phyloP scores from a whole-genome alignment of 2,797 vertebrate genomes.

The Urophycis tenuis region DNA sequence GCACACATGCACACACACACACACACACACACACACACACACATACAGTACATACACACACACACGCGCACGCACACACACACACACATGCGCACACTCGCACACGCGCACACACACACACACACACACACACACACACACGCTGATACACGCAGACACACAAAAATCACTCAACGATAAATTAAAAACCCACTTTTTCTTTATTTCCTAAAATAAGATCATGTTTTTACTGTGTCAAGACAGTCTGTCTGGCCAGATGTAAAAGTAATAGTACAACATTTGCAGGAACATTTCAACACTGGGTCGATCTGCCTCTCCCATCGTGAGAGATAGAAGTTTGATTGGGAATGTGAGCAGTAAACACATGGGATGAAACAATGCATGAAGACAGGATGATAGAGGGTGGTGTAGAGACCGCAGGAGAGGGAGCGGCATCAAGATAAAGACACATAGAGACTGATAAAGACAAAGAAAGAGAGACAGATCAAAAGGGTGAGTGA shows the following conservation, averaged over 20 bases:
- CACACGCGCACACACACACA: too few relatives aligned
- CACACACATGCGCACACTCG: not conserved
- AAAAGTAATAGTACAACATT: constrained; percentile 50
- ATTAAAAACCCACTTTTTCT: constrained; percentile 49
- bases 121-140: too few relatives aligned
- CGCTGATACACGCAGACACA: not conserved
- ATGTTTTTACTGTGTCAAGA: constrained; percentile 51
- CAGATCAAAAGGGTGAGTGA: too few relatives aligned
- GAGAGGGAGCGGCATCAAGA: not conserved
- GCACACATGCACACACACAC: not conserved
- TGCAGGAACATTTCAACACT: constrained; percentile 39
- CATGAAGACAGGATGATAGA: not conserved
- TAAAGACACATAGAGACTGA: not conserved
- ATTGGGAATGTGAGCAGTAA: constrained; percentile 20
- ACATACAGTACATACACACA: not conserved
- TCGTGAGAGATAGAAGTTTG: constrained; percentile 11
- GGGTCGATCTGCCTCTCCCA: constrained; percentile 26
- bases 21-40: not conserved
- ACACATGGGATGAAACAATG: constrained; percentile 12
- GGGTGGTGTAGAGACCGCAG: too few relatives aligned
- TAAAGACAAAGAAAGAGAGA: too few relatives aligned
- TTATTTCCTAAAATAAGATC: constrained; percentile 45
- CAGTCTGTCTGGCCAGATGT: constrained; percentile 61
- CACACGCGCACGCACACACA: not conserved
- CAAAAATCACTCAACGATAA: constrained; percentile 17